These are phyloP conservation scores for Parnassius orleans DNA, from an alignment of 2,888 invertebrate species.

Conservation along the genomic window DNA sequence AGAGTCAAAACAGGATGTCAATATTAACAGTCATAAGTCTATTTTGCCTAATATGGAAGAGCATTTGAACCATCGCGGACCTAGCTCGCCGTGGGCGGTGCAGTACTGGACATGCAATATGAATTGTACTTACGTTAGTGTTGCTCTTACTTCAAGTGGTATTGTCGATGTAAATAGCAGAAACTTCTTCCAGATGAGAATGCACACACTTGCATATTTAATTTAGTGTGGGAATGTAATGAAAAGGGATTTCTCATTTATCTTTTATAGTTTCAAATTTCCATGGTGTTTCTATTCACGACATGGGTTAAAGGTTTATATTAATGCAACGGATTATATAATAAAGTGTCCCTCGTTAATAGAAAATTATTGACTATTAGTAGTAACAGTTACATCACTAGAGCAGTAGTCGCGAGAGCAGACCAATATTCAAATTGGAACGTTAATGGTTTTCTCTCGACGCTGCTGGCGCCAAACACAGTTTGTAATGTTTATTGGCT, in stretches of 20 bases:
- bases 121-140: constrained; percentile 60
- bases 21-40: constrained; percentile 19
- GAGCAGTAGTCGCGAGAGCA: constrained; percentile 32
- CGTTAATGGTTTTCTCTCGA: constrained; percentile 54
- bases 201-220: constrained; percentile 43
- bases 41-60: constrained; percentile 32
- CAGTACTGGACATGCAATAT: constrained; percentile 70
- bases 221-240: constrained; percentile 48
- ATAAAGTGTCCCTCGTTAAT: background rate
- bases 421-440: constrained; percentile 41
- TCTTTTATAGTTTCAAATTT: constrained; percentile 27
- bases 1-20: constrained; percentile 26
- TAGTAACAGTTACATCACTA: constrained; percentile 42
- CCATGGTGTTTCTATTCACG: constrained; percentile 32
- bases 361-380: constrained; percentile 15
- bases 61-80: constrained; percentile 50
- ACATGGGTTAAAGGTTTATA: constrained; percentile 29
- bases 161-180: constrained; percentile 53
- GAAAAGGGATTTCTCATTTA: constrained; percentile 38
- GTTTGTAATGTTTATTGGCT: constrained; percentile 27
- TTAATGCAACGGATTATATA: background rate
- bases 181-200: constrained; percentile 49
- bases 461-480: constrained; percentile 46
- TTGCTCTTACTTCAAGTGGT: constrained; percentile 39
- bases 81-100: constrained; percentile 69